Evolutionary conservation across 1,140 invertebrate genomes (phyloP).

Genomic region (Drosophila kepulauana): DNA sequence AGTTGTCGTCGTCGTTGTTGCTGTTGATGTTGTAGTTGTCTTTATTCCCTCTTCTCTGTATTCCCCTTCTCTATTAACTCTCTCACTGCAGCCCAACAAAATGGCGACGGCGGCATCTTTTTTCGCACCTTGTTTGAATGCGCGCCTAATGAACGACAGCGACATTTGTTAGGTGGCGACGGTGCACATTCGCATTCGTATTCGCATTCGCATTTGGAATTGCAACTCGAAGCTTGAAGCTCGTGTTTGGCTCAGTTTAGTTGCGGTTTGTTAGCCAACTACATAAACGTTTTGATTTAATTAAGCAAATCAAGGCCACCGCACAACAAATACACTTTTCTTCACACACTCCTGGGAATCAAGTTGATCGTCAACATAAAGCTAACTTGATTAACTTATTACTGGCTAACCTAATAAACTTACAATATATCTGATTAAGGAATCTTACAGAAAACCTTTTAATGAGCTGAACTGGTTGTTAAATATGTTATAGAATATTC

Average conservation of each 20-base stretch:
- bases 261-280: constrained; percentile 43
- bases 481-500: too few species aligned
- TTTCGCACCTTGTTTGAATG: constrained; percentile 83
- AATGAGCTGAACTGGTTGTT: too few species aligned
- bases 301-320: constrained; percentile 33
- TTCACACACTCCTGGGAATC: background rate
- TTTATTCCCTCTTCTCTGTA: background rate
- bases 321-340: constrained; percentile 29
- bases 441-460: too few species aligned
- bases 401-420: background rate
- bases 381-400: background rate
- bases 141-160: constrained; percentile 80
- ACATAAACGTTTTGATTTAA: constrained; percentile 65
- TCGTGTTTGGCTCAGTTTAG: constrained; percentile 35
- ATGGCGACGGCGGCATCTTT: constrained; percentile 76
- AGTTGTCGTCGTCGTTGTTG: constrained; percentile 20
- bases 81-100: constrained; percentile 36
- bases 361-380: background rate
- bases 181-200: constrained; percentile 19
- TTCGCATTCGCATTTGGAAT: constrained; percentile 22
- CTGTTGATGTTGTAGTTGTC: constrained; percentile 2
- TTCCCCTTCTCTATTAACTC: background rate
- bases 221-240: constrained; percentile 18
- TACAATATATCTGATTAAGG: too few species aligned
- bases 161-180: constrained; percentile 64